Evolutionary conservation across 2,888 invertebrate species (phyloP), one percentile per base, ranked within the genome.

Genomic region (Agriopis marginaria): DNA sequence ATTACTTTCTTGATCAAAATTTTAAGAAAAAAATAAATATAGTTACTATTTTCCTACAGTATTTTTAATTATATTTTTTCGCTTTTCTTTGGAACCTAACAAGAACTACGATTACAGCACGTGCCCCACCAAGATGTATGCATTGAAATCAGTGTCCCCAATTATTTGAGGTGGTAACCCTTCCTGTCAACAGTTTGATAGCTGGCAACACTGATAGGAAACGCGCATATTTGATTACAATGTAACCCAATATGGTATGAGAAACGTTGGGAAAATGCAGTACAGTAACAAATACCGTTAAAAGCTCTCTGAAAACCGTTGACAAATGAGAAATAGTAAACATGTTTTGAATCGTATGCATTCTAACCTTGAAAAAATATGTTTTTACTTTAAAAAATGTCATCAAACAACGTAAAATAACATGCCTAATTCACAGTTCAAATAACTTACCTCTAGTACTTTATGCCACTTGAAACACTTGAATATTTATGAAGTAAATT

Each of bases 181-280:
- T 62, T 49, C 8, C 47, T 9, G 12, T 40, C 23, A 39, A 40
- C 61, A 55, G 55, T 17, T 54, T 60, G n/a, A 8, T 60, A 44
- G 49, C 55, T 66, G 50, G 58, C 64, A 49, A 44, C 56, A 56
- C 32, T 72, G 70, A 71, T 72, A 72, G 58, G 67, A 71, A 72
- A 71, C 66, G 59, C 53, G 65, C 61, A 68, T 72, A 66, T 70
- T 70, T 60, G 54, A 63, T 73, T 75, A 73, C 75, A 73, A 66
- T 66, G 73, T 66, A 71, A 73, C 68, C 50, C 45, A 60, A 72
- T 71, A 72, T 55, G 56, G 56, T 49, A 42, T 49, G 56, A 50
- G 12, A 42, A 50, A 39, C 40, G 63, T 53, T 49, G 63, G 45
- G n/a, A 63, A 68, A 53, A 63, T 39, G 53, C 17, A 42, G 42